Conservation (phyloP, 2,888 invertebrate species). For the Ariolimax columbianus region DNA sequence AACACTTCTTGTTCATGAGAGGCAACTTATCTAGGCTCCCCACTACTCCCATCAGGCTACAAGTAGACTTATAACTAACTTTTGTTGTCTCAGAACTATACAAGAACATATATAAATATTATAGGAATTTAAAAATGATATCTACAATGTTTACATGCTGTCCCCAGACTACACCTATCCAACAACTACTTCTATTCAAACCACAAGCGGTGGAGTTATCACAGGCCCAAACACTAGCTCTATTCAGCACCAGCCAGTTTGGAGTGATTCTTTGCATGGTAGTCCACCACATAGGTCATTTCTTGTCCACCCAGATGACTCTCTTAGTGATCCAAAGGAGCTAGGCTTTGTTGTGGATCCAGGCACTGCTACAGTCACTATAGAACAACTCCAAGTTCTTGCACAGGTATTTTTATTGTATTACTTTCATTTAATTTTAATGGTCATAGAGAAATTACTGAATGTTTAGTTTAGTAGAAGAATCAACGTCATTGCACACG, state of each 20-base stretch:
- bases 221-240: constrained; percentile 23
- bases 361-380: not conserved
- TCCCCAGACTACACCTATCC: constrained; percentile 39
- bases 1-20: no score
- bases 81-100: no score
- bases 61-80: no score
- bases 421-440: no score
- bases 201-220: constrained; percentile 26
- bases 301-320: constrained; percentile 58
- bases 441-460: no score
- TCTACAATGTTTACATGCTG: not conserved
- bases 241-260: constrained; percentile 47
- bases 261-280: constrained; percentile 36
- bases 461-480: no score
- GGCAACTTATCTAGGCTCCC: no score
- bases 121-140: no score
- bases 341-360: not conserved
- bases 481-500: no score
- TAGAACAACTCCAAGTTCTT: constrained; percentile 39
- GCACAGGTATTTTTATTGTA: constrained; percentile 15
- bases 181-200: constrained; percentile 43
- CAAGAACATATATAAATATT: no score
- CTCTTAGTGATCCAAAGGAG: constrained; percentile 18
- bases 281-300: constrained; percentile 48
- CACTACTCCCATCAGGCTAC: no score